Base-by-base conservation (phyloP, 2,888 invertebrate species). In the Bellardia pandia region DNA sequence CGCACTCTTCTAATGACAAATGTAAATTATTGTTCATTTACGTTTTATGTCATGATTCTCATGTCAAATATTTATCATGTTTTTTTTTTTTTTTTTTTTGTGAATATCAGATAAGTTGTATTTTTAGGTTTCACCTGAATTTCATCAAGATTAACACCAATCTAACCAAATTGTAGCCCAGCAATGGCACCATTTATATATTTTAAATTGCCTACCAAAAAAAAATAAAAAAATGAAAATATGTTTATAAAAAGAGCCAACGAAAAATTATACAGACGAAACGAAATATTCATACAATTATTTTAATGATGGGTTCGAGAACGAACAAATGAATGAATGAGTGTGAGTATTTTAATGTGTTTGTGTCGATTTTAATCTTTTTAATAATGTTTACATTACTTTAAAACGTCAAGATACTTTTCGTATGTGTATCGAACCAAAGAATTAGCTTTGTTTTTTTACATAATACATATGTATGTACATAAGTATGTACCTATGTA, bases 101-200 rank as follows among this genome's bases (percentile, higher is more conserved):
- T 9, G 3, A 48, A 82, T 80, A 86, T 88, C 87, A 68, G 78
- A 83, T 85, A 88, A 86, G 82, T 71, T 71, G 33, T 56, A 11
- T 64, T 79, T 88, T 88, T 60, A 88, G 78, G 89, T 88, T 89
- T 88, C 88, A 80, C 85, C 86, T 83, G 76, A 84, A 83, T 88
- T 88, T 83, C 88, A 89, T 88, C 89, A 88, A 89, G 88, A 89
- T 89, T 89, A 88, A 76, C 85, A 77, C 78, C 69, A 69, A 72
- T 81, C 71, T 71, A 76, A 85, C 51, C 33, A 77, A 76, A 77
- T 72, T 72, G 62, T 75, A 37, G 40, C 78, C 69, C 82, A 68
- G 53, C 23, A 81, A 71, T 56, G 60, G 42, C 53, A 79, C 45
- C 62, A 82, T 64, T 69, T 75, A 76, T 79, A 56, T 51, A 58